These are phyloP conservation scores for Myiagra hebetior DNA, from an alignment of 2,113 vertebrate genomes.

Conservation along the genomic window DNA sequence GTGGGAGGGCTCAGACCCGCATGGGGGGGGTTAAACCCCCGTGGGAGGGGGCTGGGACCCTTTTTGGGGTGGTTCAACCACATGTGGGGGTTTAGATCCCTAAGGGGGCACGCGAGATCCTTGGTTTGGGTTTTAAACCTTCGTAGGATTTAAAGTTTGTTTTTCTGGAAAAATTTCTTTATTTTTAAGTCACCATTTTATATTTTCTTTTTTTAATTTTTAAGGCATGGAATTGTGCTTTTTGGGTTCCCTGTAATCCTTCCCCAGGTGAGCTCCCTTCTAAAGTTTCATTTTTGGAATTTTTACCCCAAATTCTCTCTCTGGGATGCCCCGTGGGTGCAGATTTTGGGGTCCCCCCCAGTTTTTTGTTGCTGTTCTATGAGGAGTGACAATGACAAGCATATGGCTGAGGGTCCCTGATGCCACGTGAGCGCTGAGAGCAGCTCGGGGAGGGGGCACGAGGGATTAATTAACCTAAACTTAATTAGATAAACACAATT, in stretches of 20 bases:
- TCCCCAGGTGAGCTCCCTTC: rapidly evolving
- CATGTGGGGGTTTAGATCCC: no score
- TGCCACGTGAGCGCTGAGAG: neutral
- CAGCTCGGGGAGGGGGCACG: rapidly evolving
- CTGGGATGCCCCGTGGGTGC: no score
- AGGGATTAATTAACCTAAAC: rapidly evolving
- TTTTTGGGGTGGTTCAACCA: neutral
- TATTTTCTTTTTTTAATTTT: no score
- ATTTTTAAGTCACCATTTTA: rapidly evolving
- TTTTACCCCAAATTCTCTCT: neutral
- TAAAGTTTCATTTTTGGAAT: no score
- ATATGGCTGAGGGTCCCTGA: neutral
- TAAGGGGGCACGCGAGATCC: no score
- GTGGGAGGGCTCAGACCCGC: neutral
- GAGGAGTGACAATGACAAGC: neutral
- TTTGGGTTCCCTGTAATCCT: no score
- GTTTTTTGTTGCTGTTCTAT: neutral
- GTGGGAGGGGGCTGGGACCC: neutral
- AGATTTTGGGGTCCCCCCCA: rapidly evolving
- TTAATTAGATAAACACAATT: rapidly evolving
- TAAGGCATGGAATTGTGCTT: rapidly evolving
- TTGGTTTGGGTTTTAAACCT: no score
- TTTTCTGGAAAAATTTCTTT: rapidly evolving
- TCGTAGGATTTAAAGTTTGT: rapidly evolving
- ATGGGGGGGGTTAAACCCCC: neutral